Evolutionary conservation across 2,888 invertebrate genomes (phyloP).

Genomic region (Didymodactylos carnosus): DNA sequence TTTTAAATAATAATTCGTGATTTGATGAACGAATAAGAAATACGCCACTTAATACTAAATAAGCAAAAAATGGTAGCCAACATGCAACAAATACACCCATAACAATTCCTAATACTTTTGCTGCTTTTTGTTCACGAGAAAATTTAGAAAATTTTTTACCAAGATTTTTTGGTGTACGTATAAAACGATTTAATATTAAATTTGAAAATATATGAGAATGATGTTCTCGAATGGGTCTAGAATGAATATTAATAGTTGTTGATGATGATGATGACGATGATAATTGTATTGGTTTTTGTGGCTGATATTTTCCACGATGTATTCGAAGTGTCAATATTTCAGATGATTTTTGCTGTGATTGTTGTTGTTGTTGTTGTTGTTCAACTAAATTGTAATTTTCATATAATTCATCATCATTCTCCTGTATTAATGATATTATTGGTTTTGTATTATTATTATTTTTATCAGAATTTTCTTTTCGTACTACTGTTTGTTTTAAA

Average conservation of each 20-base stretch:
- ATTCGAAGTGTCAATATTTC: neutral
- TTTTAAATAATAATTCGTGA: neutral
- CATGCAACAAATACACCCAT: neutral
- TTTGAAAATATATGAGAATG: neutral
- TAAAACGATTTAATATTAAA: neutral
- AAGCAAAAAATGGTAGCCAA: neutral
- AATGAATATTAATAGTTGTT: no score
- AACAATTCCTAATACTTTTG: neutral
- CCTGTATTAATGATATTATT: neutral
- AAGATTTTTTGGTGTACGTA: no score
- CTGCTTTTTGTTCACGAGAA: neutral
- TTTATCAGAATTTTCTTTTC: neutral
- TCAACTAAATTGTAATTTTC: no score
- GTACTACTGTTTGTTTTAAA: no score
- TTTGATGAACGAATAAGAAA: neutral
- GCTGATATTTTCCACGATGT: neutral
- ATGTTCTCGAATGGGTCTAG: no score
- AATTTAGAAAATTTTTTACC: neutral
- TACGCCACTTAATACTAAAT: neutral
- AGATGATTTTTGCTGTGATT: neutral
- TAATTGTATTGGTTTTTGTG: no score
- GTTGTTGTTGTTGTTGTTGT: neutral
- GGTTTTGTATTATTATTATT: neutral
- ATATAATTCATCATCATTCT: neutral
- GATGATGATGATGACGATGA: no score